Base-by-base conservation (phyloP, 2,888 invertebrate genomes). In the Philereme transversata region DNA sequence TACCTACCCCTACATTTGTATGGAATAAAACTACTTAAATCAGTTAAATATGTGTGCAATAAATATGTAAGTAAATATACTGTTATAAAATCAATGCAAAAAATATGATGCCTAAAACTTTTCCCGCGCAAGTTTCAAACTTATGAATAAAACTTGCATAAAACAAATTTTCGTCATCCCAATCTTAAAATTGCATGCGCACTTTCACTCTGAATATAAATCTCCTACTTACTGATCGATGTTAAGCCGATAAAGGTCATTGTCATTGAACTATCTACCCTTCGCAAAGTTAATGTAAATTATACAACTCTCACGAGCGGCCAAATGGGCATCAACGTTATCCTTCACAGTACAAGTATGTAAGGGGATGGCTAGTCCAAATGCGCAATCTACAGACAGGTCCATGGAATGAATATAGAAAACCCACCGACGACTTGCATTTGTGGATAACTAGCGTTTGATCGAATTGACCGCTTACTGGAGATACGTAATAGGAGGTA, bases 241-340 rank as follows among this genome's bases (percentile, higher is more conserved):
- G 73, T 75, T 73, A 75, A 82, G 77, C 78, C 79, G 83, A 87
- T 88, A 87, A 84, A 83, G 82, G 80, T 85, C 84, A 88, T 84
- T 87, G 83, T 83, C 83, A 82, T 83, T 79, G 76, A 83, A 86
- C 81, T 83, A 84, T 84, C 83, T 81, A 82, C 83, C 87, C 85
- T 81, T 81, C 76, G 78, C 76, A 74, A 78, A 83, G 79, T 82
- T 81, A 82, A 84, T 83, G 87, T 88, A 87, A 90, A 90, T 87
- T 87, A 87, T 87, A 83, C 87, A 88, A 89, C 85, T 80, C 80
- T 74, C 76, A 81, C 83, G 81, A 84, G 80, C 80, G 80, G 81
- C 86, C 88, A 89, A 89, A 90, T 87, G 90, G 22, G 86, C 88
- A 84, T 87, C 87, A 85, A 86, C 84, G 82, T 80, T 85, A 56